phyloP scores from a whole-genome alignment of 2,113 vertebrate species.

The Proterorhinus semilunaris region DNA sequence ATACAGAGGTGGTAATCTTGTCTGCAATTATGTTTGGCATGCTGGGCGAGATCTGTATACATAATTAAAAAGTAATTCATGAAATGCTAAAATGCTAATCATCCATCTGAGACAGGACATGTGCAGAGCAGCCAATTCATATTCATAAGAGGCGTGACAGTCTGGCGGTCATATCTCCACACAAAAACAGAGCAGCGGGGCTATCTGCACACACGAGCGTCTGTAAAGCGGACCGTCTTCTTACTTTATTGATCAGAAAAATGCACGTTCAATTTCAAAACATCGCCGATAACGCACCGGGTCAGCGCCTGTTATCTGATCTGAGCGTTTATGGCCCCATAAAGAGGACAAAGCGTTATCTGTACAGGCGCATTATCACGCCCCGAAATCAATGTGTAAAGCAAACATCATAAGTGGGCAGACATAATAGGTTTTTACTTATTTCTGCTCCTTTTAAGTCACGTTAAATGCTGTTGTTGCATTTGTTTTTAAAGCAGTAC shows the following conservation, averaged over 20 bases:
- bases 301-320: not conserved
- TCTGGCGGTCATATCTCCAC: not conserved
- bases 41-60: conserved; percentile 38
- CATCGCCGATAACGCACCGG: not conserved
- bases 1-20: conserved; percentile 36
- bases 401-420: not conserved
- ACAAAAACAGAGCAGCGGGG: not conserved
- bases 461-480: too few species aligned
- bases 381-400: not conserved
- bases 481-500: too few species aligned
- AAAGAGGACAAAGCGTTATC: not conserved
- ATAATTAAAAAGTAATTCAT: conserved; percentile 42
- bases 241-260: conserved; percentile 12
- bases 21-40: conserved; percentile 44
- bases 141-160: conserved; percentile 37
- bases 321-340: not conserved
- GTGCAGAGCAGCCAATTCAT: conserved; percentile 31
- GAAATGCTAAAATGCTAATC: conserved; percentile 57
- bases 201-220: not conserved
- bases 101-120: conserved; percentile 8
- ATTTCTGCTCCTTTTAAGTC: too few species aligned
- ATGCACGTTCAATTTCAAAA: conserved; percentile 20
- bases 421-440: too few species aligned
- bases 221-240: not conserved
- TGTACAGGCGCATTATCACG: not conserved